A percentile compares a stretch with the other conserved stretches of the same genome.
These are phyloP conservation scores for Sinelater perroti DNA, from an alignment of 2,888 invertebrate species.

Conservation along the genomic window DNA sequence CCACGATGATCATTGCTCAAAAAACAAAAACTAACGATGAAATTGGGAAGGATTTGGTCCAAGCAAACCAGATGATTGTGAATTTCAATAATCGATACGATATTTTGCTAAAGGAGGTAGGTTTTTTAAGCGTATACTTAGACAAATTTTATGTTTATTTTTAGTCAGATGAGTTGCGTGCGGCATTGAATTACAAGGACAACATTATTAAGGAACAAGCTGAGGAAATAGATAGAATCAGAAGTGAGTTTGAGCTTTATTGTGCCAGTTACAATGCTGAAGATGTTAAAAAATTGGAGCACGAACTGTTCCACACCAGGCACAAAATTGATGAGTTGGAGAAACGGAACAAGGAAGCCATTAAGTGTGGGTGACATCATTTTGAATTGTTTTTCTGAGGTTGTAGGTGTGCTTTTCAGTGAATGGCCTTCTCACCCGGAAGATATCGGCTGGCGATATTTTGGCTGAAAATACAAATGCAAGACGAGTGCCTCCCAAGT, in stretches of 20 bases:
- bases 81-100: constrained; percentile 58
- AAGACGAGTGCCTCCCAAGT: constrained; percentile 15
- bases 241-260: constrained; percentile 52
- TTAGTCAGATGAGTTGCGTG: constrained; percentile 45
- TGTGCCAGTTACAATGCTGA: constrained; percentile 50
- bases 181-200: constrained; percentile 46
- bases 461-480: constrained; percentile 29
- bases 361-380: constrained; percentile 50
- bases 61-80: constrained; percentile 58
- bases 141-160: constrained; percentile 25
- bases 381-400: constrained; percentile 7
- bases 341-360: constrained; percentile 53
- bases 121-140: neutral
- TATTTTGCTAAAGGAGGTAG: constrained; percentile 51
- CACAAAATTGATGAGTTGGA: constrained; percentile 52
- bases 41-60: constrained; percentile 56
- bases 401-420: too few relatives aligned
- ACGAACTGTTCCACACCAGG: constrained; percentile 47
- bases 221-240: constrained; percentile 44
- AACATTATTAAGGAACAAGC: constrained; percentile 48
- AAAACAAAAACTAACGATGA: constrained; percentile 56
- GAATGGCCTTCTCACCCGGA: constrained; percentile 51
- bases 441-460: constrained; percentile 43
- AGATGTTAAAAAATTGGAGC: constrained; percentile 46
- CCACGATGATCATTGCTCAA: constrained; percentile 54